These are phyloP conservation scores for Trogon surrucura DNA, from an alignment of 2,113 vertebrate species.

Conservation along the genomic window DNA sequence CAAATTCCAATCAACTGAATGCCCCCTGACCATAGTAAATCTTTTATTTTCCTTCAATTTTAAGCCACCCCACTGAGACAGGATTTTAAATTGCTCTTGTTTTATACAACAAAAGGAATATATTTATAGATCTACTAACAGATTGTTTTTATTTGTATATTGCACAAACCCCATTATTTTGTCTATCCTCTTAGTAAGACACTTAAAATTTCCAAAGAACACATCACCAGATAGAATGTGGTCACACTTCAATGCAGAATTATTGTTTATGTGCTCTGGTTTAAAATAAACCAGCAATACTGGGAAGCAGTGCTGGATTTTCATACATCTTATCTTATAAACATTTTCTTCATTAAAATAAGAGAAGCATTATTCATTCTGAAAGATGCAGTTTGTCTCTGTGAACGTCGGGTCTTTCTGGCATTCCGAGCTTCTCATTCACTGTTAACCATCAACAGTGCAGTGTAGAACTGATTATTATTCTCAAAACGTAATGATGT, in stretches of 20 bases:
- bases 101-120: conserved; percentile 49
- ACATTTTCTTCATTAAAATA: conserved; percentile 39
- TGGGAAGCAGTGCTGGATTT: conserved; percentile 20
- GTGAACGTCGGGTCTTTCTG: neutral
- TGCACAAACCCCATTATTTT: conserved; percentile 31
- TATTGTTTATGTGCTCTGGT: conserved; percentile 4
- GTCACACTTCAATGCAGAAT: conserved; percentile 29
- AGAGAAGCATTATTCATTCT: neutral
- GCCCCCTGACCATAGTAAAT: neutral
- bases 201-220: conserved; percentile 28
- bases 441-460: neutral
- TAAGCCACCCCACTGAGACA: neutral
- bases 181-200: neutral
- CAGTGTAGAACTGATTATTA: neutral
- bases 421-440: neutral
- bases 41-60: conserved; percentile 23
- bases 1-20: neutral
- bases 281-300: conserved; percentile 54
- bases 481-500: neutral
- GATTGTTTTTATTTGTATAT: conserved; percentile 41
- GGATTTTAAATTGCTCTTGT: conserved; percentile 42
- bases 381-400: neutral
- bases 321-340: conserved; percentile 14
- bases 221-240: conserved; percentile 15
- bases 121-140: conserved; percentile 52